Evolutionary conservation across 2,113 vertebrate species (phyloP), one percentile per base, ranked within the genome.

Genomic region (Melanostigma gelatinosum): DNA sequence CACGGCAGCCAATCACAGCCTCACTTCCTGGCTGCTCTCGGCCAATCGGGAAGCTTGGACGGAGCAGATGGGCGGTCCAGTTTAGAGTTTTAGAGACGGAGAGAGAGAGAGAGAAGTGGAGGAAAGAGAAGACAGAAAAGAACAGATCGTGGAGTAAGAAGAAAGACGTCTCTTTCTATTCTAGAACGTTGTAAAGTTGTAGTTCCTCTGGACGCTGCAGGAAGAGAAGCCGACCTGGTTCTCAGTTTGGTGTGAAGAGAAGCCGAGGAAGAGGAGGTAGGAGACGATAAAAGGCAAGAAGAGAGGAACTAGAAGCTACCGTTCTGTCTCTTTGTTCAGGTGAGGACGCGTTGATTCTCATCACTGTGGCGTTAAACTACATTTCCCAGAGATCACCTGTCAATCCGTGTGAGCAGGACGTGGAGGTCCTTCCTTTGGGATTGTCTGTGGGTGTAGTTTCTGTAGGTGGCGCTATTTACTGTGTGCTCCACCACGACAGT

Each of bases 1-100:
- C n/a, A 0, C 78, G 1, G 73, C 72, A 40, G 86, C 93, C 91
- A 93, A 90, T 89, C 71, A 7, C 68, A n/a, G 67, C 74, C 3
- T 9, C 27, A 20, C 88, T 88, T 88, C 85, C 88, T 78, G 79
- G 40, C 27, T 12, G 75, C 63, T 50, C 71, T 67, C 67, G 0
- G 61, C 89, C 91, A 84, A 86, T 91, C 77, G 16, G 74, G 32
- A 24, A 8, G 77, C 84, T 34, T 4, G 55, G 63, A 32, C 55
- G 32, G 72, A 34, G 10, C 36, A 48, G 72, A 72, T 1, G 76
- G 83, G 83, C 60, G 62, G 74, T 77, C 75, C 85, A 8, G 62
- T 75, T 8, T 3, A 29, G 73, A 75, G 38, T 15, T 60, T 34
- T 6, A 58, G 57, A 78, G 72, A 42, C 29, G 42, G 48, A 65